Evolutionary conservation across 2,113 vertebrate genomes (phyloP).

Genomic region (Hemichromis elongatus): DNA sequence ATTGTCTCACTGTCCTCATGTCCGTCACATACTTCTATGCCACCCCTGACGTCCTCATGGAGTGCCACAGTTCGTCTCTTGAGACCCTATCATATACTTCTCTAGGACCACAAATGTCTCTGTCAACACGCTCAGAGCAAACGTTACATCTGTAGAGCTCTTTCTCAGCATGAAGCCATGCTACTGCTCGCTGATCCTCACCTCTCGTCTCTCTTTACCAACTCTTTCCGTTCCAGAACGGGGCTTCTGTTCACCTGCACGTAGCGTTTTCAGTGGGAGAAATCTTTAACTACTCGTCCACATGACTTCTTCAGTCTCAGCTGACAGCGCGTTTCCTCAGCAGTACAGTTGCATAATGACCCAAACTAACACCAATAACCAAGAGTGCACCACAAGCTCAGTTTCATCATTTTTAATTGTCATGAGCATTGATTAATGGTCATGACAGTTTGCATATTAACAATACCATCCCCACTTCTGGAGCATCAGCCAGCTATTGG

Average conservation of each 20-base stretch:
- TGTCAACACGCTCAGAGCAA: neutral
- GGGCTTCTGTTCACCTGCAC: neutral
- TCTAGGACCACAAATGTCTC: neutral
- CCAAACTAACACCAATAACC: neutral
- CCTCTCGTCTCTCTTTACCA: neutral
- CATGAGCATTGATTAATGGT: neutral
- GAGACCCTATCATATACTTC: neutral
- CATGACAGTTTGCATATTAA: neutral
- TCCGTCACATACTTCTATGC: neutral
- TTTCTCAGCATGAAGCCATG: accelerated
- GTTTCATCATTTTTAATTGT: neutral
- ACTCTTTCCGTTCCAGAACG: neutral
- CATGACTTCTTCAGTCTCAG: neutral
- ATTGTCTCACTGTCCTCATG: neutral
- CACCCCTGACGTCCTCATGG: neutral
- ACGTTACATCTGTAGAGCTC: neutral
- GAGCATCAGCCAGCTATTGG: neutral
- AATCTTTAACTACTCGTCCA: neutral
- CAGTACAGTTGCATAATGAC: neutral
- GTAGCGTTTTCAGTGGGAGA: neutral
- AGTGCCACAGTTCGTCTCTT: neutral
- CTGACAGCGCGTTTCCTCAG: neutral
- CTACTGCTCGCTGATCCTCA: neutral
- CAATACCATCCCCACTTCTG: neutral
- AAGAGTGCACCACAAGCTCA: neutral